A percentile compares a stretch with the other conserved stretches of the same genome.
Evolutionary conservation across 2,797 vertebrate species (phyloP).

Genomic region (Astyanax mexicanus): DNA sequence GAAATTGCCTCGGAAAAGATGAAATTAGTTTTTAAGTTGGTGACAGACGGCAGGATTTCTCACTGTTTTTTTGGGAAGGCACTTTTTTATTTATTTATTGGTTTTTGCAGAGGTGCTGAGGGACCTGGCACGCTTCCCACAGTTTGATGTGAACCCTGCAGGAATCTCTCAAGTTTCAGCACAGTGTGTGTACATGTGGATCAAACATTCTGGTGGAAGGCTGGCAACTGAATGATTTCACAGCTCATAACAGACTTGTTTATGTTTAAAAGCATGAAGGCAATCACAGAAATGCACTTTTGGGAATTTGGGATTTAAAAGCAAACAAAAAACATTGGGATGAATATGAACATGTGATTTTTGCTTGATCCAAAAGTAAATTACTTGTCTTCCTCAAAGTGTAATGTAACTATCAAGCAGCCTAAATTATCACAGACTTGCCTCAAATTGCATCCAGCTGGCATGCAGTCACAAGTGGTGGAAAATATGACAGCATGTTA

Average conservation of each 20-base stretch:
- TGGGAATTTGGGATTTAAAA: background rate
- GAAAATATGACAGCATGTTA: too few relatives aligned
- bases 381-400: too few relatives aligned
- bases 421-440: too few relatives aligned
- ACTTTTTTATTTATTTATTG: background rate
- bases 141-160: slow-evolving; percentile 1
- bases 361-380: background rate
- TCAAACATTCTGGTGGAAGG: background rate
- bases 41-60: slow-evolving; percentile 28
- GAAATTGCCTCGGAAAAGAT: slow-evolving; percentile 39
- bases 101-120: background rate
- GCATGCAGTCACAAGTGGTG: too few relatives aligned
- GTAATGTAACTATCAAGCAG: background rate
- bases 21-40: slow-evolving; percentile 36
- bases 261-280: background rate
- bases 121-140: background rate
- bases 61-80: slow-evolving; percentile 8
- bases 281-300: background rate
- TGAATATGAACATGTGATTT: background rate
- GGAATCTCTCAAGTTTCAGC: slow-evolving; percentile 4
- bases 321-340: background rate
- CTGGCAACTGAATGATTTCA: background rate
- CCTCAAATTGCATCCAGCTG: too few relatives aligned
- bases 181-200: background rate
- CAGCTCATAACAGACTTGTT: background rate